Percentiles rank a stretch among this genome's conserved stretches.
These are phyloP conservation scores for Herpailurus yagouaroundi DNA, from an alignment of 2,113 vertebrate species.

Conservation along the genomic window DNA sequence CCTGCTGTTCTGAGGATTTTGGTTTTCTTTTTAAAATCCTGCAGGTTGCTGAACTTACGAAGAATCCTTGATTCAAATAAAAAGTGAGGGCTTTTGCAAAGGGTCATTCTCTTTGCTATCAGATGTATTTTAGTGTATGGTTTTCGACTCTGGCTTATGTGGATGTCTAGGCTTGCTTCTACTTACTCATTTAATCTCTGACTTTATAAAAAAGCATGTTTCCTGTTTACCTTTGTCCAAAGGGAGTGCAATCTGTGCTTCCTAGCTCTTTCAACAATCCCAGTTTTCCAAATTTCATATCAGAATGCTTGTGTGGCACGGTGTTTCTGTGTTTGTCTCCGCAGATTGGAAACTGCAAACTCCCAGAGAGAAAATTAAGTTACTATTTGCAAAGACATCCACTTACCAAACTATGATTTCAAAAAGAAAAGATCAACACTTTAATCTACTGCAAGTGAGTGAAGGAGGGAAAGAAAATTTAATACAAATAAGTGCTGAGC, in stretches of 20 bases:
- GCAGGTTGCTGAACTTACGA: constrained; percentile 39
- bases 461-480: not conserved
- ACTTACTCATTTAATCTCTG: not conserved
- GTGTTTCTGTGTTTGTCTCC: not conserved
- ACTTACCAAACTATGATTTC: not conserved
- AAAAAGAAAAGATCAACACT: not conserved
- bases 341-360: not conserved
- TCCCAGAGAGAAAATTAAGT: constrained; percentile 32
- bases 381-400: not conserved
- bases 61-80: constrained; percentile 55
- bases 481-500: not conserved
- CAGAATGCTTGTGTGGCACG: not conserved
- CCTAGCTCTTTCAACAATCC: not conserved
- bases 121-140: constrained; percentile 37
- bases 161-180: constrained; percentile 18
- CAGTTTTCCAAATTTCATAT: not conserved
- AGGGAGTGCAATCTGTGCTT: constrained; percentile 12
- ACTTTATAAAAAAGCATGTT: not conserved
- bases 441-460: not conserved
- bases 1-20: constrained; percentile 44
- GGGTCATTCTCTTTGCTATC: constrained; percentile 40
- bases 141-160: not conserved
- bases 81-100: constrained; percentile 57
- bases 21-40: constrained; percentile 59
- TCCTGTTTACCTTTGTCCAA: constrained; percentile 63